Percentiles rank a stretch among this genome's conserved stretches.
Evolutionary conservation across 2,888 invertebrate genomes (phyloP).

Genomic region (Stomorhina lunata): DNA sequence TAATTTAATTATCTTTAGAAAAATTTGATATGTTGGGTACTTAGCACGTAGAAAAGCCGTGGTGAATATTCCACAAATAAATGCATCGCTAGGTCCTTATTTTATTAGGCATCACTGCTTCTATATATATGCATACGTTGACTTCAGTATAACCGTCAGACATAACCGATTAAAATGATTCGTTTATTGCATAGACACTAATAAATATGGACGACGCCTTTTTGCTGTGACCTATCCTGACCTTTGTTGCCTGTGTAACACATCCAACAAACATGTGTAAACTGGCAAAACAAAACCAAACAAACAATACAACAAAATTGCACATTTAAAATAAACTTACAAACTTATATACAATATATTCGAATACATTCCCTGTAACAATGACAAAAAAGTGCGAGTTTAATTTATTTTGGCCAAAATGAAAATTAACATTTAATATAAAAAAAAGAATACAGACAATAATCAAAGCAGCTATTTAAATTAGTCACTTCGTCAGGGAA

Average conservation of each 20-base stretch:
- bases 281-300: constrained; percentile 48
- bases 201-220: constrained; percentile 79
- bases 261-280: constrained; percentile 47
- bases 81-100: too few relatives aligned
- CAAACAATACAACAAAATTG: constrained; percentile 23
- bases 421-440: constrained; percentile 56
- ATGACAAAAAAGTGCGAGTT: constrained; percentile 59
- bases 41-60: too few relatives aligned
- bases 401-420: constrained; percentile 61
- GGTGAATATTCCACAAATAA: too few relatives aligned
- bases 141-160: too few relatives aligned
- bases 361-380: constrained; percentile 41
- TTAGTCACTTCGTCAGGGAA: background rate
- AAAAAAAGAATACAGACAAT: constrained; percentile 8
- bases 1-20: too few relatives aligned
- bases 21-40: too few relatives aligned
- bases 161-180: constrained; percentile 36
- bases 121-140: background rate
- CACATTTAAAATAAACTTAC: constrained; percentile 7
- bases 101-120: too few relatives aligned
- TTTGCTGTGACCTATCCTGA: constrained; percentile 80
- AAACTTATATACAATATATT: background rate
- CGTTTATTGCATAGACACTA: constrained; percentile 42
- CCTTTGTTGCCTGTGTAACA: constrained; percentile 79
- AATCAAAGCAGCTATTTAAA: constrained; percentile 18